phyloP scores from a whole-genome alignment of 2,113 vertebrate genomes.

The Drymodes brunneopygia region DNA sequence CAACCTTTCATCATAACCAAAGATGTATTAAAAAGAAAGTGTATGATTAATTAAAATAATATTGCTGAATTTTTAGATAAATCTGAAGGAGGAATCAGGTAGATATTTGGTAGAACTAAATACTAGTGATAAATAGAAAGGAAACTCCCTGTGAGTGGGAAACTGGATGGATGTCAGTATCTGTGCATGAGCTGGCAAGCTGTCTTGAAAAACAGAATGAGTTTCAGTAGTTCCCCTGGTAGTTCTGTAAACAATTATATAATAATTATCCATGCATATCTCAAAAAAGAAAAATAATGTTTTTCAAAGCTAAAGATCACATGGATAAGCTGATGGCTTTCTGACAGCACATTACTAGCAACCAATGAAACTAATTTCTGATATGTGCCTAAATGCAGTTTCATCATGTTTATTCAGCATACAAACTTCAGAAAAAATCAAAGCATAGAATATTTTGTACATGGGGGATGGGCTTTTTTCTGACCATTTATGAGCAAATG shows the following conservation, averaged over 20 bases:
- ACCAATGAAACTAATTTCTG: background rate
- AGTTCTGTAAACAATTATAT: background rate
- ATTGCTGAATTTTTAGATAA: background rate
- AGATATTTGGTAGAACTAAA: background rate
- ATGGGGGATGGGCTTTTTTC: background rate
- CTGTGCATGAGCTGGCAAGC: background rate
- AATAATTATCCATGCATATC: background rate
- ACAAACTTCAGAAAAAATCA: background rate
- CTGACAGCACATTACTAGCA: background rate
- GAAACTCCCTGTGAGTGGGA: background rate
- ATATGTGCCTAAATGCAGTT: background rate
- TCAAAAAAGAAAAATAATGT: background rate
- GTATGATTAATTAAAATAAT: background rate
- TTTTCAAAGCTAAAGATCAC: background rate
- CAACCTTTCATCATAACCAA: background rate
- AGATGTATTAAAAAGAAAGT: background rate
- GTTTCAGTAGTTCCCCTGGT: background rate
- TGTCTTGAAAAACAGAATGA: background rate
- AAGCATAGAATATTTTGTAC: background rate
- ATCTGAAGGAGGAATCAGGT: background rate
- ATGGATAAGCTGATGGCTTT: background rate
- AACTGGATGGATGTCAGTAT: background rate
- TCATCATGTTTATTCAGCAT: background rate
- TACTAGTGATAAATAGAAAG: background rate
- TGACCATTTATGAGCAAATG: background rate